Evolutionary conservation across 2,888 invertebrate species (phyloP), one percentile per base, ranked within the genome.

Genomic region (Allacma fusca): DNA sequence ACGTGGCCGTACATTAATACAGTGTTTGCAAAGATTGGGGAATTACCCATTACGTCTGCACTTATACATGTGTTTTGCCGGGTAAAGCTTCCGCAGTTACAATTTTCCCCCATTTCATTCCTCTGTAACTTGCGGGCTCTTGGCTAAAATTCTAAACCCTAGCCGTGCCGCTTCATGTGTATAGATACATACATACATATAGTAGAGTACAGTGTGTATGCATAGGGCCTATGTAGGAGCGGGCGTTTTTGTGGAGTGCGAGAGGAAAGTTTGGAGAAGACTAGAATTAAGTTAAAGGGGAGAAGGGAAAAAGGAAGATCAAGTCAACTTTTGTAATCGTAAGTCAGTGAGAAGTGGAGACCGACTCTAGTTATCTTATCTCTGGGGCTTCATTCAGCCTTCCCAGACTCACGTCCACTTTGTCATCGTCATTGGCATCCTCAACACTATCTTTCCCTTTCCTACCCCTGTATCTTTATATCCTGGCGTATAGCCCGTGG

Each of bases 311-410:
- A n/a, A 50, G n/a, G 19, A 50, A 50, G 50, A 50, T 50, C 50
- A 50, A 50, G 50, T 50, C 50, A 50, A 50, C 50, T 50, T 50
- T 50, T 50, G 50, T 50, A 16, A 50, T 50, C 50, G 50, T 50
- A 50, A 50, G 9, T 50, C 50, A 50, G 7, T 16, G 50, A 50
- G 50, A 50, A 50, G 50, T 50, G n/a, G 50, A 50, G 16, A 16
- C n/a, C 19, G 50, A 16, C 19, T 9, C 9, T n/a, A n/a, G 50
- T 50, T 50, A 50, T 50, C 50, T 50, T 50, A 50, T 50, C 50
- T 50, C 50, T 50, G 19, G 50, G 50, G 50, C 50, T 50, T 50
- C 50, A 50, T 50, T 12, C 19, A 50, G 9, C 50, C 19, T n/a
- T 50, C 19, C 50, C 5, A 50, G 5, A 50, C 50, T 50, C 50